Conservation (phyloP, 2,113 vertebrate species). For the Ramphastos sulfuratus region DNA sequence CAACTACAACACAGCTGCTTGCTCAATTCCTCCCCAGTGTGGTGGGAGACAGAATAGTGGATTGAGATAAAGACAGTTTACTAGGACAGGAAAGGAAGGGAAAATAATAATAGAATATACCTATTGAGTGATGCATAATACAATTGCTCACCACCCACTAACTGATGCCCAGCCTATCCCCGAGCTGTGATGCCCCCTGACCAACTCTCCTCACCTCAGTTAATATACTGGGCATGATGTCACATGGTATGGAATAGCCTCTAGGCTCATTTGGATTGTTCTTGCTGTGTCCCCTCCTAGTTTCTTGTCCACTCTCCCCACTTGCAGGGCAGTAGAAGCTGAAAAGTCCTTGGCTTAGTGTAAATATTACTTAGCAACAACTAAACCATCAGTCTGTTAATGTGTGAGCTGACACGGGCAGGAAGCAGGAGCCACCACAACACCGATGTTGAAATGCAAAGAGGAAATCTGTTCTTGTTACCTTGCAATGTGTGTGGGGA, state of each 20-base stretch:
- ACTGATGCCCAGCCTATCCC: background rate
- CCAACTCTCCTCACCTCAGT: background rate
- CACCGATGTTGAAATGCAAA: background rate
- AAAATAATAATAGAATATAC: too few species aligned
- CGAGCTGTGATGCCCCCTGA: background rate
- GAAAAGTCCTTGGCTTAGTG: too few species aligned
- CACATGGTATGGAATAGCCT: too few species aligned
- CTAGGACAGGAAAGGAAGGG: background rate
- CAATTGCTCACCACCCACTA: background rate
- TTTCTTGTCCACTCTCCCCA: background rate
- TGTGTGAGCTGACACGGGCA: background rate
- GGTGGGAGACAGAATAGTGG: background rate
- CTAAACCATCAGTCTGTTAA: background rate
- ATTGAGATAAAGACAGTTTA: background rate
- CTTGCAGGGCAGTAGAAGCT: background rate
- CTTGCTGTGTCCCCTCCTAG: background rate
- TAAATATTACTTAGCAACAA: too few species aligned
- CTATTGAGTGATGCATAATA: background rate
- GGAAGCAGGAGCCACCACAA: background rate
- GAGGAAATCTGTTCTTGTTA: background rate
- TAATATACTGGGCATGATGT: too few species aligned
- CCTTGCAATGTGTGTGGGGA: background rate
- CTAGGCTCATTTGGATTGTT: background rate
- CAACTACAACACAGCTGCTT: background rate
- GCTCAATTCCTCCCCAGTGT: background rate